Evolutionary conservation across 1,140 invertebrate species (phyloP), one percentile per base, ranked within the genome.

Genomic region (Phymorhynchus buccinoides): DNA sequence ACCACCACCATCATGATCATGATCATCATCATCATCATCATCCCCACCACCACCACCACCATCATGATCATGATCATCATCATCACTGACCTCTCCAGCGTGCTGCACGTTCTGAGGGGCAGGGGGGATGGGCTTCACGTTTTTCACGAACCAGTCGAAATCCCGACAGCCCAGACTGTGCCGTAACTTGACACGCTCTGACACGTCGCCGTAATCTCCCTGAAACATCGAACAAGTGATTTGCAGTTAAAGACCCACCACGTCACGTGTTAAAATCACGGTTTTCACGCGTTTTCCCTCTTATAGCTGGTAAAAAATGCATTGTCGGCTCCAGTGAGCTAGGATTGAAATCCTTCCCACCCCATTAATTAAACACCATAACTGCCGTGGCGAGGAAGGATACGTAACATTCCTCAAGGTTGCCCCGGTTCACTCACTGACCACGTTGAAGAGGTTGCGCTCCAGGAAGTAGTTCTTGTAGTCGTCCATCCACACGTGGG

Each of bases 131-230:
- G 99, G 99, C 93, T 99, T 99, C 88, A 99, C 95, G 91, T 98
- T 98, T 37, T 97, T 95, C 82, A 99, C 94, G 93, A 98, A 99
- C 99, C 99, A 99, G 78, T 96, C 95, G 90, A 99, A 99, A 81
- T 96, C 96, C 92, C 99, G 98, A 91, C 99, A 99, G 9, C 96
- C 93, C 0, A 99, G 94, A 87, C 95, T 95, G 88, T 97, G 94
- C 41, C 97, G 94, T 12, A 99, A 92, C 48, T 95, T 94, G 9
- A 96, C 90, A 87, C 98, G 94, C 37, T 96, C 94, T 37, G 90
- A 91, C 12, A 98, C 95, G 88, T 91, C 88, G 22, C 91, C 90
- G 78, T 87, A 91, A 52, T 91, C 85, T 27, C 89, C 89, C 90
- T 91, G 80, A 35, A 82, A 81, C 56, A 84, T 86, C 32, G 4